Evolutionary conservation across 2,797 vertebrate genomes (phyloP), one percentile per base, ranked within the genome.

Genomic region (Notamacropus eugenii): DNA sequence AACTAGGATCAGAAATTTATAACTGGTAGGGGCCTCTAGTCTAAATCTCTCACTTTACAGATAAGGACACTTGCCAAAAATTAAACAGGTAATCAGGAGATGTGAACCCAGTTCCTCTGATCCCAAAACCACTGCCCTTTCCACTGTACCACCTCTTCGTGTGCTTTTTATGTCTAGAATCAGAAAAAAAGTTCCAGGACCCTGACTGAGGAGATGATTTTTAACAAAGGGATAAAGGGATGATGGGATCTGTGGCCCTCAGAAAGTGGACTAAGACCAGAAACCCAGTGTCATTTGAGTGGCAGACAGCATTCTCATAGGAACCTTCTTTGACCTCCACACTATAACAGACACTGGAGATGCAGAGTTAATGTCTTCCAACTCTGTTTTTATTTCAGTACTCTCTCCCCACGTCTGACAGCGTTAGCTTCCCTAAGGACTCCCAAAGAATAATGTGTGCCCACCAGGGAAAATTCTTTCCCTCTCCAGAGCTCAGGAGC

Each of bases 311-410:
- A 50, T 92, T 28, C 59, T 93, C 55, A 82, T 46, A 94, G 92
- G 94, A 93, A 28, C 50, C 67, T 94, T 92, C 92, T 95, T 91
- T 93, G 92, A 55, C 28, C 14, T 5, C 50, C 52, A 24, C 92
- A 93, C 31, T 57, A 10, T 11, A 58, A 91, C 74, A 58, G 67
- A 28, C 14, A 31, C 93, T 57, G 5, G 24, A 54, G 13, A 92
- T 11, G 8, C 27, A n/a, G 1, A 54, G 57, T 54, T 59, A 50
- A 11, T 27, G n/a, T 3, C 31, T 82, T 52, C 92, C 46, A 46
- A 50, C 22, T 24, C 54, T 29, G 54, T 24, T 55, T 29, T 95
- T 46, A 29, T 90, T 90, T 90, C 90, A 90, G 55, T 40, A 5
- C 24, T 87, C 93, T 90, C 46, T 95, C 56, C 91, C 22, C 56